phyloP scores from a whole-genome alignment of 2,888 invertebrate genomes.

The Proisotoma minuta region DNA sequence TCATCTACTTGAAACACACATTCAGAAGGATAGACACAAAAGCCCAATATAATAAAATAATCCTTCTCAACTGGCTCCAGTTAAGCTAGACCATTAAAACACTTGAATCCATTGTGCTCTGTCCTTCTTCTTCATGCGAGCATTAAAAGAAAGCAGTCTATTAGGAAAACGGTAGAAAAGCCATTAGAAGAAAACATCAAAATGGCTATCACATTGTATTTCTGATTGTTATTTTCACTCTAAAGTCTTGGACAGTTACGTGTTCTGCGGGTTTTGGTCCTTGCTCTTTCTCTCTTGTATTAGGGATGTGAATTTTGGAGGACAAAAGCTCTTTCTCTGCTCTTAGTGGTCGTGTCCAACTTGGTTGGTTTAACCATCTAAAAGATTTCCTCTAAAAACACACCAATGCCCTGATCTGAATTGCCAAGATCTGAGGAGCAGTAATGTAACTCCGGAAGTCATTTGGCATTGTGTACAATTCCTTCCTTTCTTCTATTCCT shows the following conservation, averaged over 20 bases:
- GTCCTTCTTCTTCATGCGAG: not conserved
- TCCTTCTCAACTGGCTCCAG: not conserved
- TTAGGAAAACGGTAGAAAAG: too few species aligned
- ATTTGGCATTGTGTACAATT: constrained; percentile 30
- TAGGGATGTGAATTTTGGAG: too few species aligned
- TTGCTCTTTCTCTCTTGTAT: too few species aligned
- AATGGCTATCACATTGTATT: too few species aligned
- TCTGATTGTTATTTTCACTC: too few species aligned
- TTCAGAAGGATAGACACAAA: not conserved
- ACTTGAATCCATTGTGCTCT: not conserved
- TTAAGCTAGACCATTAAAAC: not conserved
- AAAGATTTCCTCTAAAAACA: not conserved
- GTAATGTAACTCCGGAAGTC: constrained; percentile 40
- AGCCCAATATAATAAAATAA: constrained; percentile 1
- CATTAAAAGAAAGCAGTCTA: not conserved
- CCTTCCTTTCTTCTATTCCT: constrained; percentile 10
- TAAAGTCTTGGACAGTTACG: too few species aligned
- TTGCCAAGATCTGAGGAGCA: not conserved
- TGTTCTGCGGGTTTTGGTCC: too few species aligned
- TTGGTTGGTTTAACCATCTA: not conserved
- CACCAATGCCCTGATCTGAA: too few species aligned
- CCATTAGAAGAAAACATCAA: too few species aligned
- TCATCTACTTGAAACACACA: constrained; percentile 18
- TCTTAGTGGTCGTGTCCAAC: not conserved
- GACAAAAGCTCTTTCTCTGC: too few species aligned